These are phyloP conservation scores for Lacanobia oleracea DNA, from an alignment of 2,888 invertebrate species.

Conservation along the genomic window DNA sequence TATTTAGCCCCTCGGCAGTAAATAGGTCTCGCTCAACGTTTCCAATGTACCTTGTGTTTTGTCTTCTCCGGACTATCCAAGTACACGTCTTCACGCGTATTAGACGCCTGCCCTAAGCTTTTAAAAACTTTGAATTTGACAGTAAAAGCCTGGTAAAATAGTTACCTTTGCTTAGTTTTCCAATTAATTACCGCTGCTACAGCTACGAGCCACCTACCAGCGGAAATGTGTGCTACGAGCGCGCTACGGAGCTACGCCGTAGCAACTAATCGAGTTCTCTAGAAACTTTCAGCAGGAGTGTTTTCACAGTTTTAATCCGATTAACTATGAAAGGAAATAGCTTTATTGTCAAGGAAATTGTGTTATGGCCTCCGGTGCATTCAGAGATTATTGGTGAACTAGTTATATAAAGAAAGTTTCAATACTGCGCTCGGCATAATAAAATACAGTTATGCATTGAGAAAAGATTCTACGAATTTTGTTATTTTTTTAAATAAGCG, in stretches of 20 bases:
- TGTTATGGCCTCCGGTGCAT: background rate
- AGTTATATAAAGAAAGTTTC: background rate
- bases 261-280: conserved; percentile 37
- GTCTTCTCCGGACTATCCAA: too few species aligned
- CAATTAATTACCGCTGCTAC: conserved; percentile 1
- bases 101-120: too few species aligned
- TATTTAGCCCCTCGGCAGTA: too few species aligned
- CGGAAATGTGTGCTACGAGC: conserved; percentile 40
- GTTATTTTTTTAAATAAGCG: too few species aligned
- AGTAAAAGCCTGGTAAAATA: background rate
- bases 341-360: background rate
- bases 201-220: conserved; percentile 1
- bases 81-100: too few species aligned
- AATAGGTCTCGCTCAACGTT: too few species aligned
- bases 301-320: conserved; percentile 4
- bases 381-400: background rate
- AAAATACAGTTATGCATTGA: background rate
- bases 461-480: background rate
- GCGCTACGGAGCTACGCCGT: conserved; percentile 58
- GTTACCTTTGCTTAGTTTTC: background rate
- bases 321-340: background rate
- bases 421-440: too few species aligned
- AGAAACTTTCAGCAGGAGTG: background rate
- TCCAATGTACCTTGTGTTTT: too few species aligned
- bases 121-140: background rate